phyloP scores from a whole-genome alignment of 2,797 vertebrate genomes.

The Syngnathus rostellatus region DNA sequence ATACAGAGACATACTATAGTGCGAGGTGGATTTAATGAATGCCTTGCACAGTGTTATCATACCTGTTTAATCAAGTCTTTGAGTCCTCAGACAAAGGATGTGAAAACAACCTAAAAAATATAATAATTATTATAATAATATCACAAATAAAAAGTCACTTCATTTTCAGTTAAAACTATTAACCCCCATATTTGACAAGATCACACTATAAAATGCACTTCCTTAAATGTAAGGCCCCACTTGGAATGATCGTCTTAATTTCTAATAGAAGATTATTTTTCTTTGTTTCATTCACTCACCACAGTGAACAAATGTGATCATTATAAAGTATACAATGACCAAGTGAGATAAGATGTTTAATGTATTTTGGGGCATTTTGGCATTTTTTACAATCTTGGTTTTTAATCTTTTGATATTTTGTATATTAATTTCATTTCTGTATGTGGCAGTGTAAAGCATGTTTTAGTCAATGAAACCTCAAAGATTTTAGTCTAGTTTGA shows the following conservation, averaged over 20 bases:
- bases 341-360: too few relatives aligned
- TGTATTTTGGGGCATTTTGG: too few relatives aligned
- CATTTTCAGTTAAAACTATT: neutral
- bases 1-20: slow-evolving; percentile 27
- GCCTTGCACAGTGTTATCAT: neutral
- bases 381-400: too few relatives aligned
- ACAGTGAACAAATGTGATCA: too few relatives aligned
- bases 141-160: neutral
- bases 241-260: neutral
- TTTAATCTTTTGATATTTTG: too few relatives aligned
- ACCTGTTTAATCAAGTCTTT: neutral
- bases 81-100: neutral
- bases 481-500: too few relatives aligned
- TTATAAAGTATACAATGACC: too few relatives aligned
- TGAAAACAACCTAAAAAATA: neutral
- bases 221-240: neutral
- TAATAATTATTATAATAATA: neutral
- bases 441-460: too few relatives aligned
- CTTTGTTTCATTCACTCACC: too few relatives aligned
- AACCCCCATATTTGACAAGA: neutral
- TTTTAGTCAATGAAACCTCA: too few relatives aligned
- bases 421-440: too few relatives aligned
- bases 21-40: slow-evolving; percentile 30
- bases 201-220: neutral
- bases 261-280: too few relatives aligned